Percentiles rank a stretch among this genome's conserved stretches.
These are phyloP conservation scores for Hymenochirus boettgeri DNA, from an alignment of 2,113 vertebrate species.

Conservation along the genomic window DNA sequence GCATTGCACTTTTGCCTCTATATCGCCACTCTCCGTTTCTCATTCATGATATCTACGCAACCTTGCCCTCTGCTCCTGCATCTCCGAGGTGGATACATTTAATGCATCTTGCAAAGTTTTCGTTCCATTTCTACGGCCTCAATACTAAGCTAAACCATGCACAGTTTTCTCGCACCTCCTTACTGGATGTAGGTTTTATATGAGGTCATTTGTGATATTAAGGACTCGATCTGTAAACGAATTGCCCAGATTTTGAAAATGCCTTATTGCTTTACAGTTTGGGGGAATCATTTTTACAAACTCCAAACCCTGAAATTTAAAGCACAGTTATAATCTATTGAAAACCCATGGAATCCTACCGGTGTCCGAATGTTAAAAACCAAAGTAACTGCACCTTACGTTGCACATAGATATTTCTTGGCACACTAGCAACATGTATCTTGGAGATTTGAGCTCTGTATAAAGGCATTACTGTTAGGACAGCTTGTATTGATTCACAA, in stretches of 20 bases:
- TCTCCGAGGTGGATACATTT: neutral
- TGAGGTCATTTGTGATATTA: neutral
- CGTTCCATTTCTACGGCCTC: neutral
- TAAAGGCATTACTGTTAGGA: too few species aligned
- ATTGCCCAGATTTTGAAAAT: neutral
- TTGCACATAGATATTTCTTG: neutral
- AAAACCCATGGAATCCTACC: neutral
- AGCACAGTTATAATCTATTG: neutral
- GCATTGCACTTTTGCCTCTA: neutral
- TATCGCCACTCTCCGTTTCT: neutral
- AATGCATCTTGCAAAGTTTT: neutral
- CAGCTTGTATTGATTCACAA: too few species aligned
- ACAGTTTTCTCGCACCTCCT: neutral
- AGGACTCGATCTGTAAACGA: neutral
- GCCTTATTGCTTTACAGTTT: constrained; percentile 1
- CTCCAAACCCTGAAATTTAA: neutral
- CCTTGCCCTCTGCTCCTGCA: neutral
- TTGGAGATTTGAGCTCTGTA: neutral
- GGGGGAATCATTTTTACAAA: neutral
- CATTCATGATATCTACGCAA: neutral
- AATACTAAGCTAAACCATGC: neutral
- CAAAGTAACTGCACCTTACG: constrained; percentile 14
- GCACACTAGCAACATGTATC: too few species aligned
- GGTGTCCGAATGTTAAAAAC: constrained; percentile 1
- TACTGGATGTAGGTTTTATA: neutral